Base-by-base conservation (phyloP, 2,888 invertebrate genomes). In the Morpho achilles region DNA sequence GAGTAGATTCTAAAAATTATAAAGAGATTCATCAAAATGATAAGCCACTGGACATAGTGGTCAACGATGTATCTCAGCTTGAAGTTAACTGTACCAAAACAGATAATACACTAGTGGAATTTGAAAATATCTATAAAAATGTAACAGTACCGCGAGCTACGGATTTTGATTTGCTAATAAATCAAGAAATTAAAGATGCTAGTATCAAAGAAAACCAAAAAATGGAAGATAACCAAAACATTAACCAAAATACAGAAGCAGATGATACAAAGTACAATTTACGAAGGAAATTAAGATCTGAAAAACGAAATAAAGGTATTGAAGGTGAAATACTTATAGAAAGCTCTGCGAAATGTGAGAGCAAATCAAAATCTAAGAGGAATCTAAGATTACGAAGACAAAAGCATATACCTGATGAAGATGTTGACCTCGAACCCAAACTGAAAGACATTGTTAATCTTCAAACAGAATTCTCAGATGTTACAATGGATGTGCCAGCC, bases 101-200 rank as follows among this genome's bases (percentile, higher is more conserved):
- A 65, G 69, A 80, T 50, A 84, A 86, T 54, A 87, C 87, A 0
- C 68, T 80, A 23, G 83, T 84, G 41, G 80, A 79, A 56, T 90
- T 88, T 56, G 89, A 89, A 63, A 83, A 82, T 23, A 79, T 89
- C 42, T 88, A 77, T 63, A 87, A 84, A 68, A 73, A 87, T 52
- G 64, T 87, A 47, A 73, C 83, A 32, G 66, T 67, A n/a, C 74
- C 82, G 1, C 78, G 83, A 61, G 77, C 76, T 22, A 85, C 89
- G 0, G 83, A 88, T 65, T 90, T 90, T 40, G 88, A 90, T 6
- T 55, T 82, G 46, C 68, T 88, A 2, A 61, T 81, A 1, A 62
- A 76, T 2, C 75, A 78, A 66, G 72, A 74, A 32, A 60, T 59
- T 53, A 70, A 58, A 23, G 67, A 65, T 23, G 49, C 43, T 7